Conservation (phyloP, 1,140 invertebrate species). For the Drosophila ironensis region DNA sequence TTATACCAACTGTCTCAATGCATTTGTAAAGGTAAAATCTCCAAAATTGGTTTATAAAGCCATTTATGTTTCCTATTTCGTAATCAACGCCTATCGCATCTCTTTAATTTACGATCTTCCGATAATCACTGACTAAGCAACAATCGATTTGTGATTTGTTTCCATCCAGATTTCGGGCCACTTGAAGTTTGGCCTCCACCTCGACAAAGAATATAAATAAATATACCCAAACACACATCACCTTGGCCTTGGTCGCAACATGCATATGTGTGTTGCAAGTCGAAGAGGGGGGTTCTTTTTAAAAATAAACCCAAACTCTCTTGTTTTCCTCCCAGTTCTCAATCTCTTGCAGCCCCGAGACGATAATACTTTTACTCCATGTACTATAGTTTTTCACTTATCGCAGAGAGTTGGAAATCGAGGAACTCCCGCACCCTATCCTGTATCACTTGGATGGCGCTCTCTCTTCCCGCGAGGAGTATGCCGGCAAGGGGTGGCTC, state of each 20-base stretch:
- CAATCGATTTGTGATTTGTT: conserved; percentile 36
- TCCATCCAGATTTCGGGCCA: conserved; percentile 12
- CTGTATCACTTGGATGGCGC: neutral
- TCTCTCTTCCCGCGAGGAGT: conserved; percentile 24
- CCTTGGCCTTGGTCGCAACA: conserved; percentile 36
- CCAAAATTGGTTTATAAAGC: too few species aligned
- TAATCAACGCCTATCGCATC: neutral
- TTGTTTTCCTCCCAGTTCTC: neutral
- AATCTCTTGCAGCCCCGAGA: neutral
- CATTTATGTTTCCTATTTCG: neutral
- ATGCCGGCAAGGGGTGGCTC: conserved; percentile 45
- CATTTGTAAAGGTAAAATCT: too few species aligned
- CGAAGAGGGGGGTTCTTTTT: conserved; percentile 5
- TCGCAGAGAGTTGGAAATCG: conserved; percentile 4
- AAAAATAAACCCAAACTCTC: conserved; percentile 45
- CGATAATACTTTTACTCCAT: conserved; percentile 45
- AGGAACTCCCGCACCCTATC: conserved; percentile 9
- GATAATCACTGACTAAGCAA: conserved; percentile 3
- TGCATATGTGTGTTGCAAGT: conserved; percentile 20
- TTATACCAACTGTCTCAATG: too few species aligned
- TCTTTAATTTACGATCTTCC: conserved; percentile 11
- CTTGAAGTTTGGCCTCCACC: conserved; percentile 16
- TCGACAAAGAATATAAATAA: neutral
- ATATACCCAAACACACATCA: neutral
- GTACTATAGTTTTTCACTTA: too few species aligned